phyloP scores from a whole-genome alignment of 2,888 invertebrate genomes.

The Hirtodrosophila alboralis region DNA sequence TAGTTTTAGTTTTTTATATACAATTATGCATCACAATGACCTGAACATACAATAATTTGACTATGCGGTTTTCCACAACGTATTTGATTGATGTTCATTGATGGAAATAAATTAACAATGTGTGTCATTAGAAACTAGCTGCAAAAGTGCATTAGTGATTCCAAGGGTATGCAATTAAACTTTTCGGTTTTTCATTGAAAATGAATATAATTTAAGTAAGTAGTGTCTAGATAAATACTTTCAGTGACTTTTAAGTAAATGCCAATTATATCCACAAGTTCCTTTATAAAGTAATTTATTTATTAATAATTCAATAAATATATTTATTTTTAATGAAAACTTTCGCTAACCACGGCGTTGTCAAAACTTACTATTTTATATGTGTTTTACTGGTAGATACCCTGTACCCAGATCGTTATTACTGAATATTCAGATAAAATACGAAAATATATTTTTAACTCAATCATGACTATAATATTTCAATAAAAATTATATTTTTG shows the following conservation, averaged over 20 bases:
- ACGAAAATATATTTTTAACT: too few relatives aligned
- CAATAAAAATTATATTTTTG: too few relatives aligned
- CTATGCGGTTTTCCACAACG: too few relatives aligned
- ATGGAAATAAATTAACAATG: too few relatives aligned
- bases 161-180: background rate
- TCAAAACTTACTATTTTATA: background rate
- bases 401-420: background rate
- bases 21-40: too few relatives aligned
- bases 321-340: conserved; percentile 14
- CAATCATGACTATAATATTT: too few relatives aligned
- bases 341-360: conserved; percentile 1
- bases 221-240: conserved; percentile 11
- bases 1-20: too few relatives aligned
- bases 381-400: too few relatives aligned
- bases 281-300: background rate
- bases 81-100: too few relatives aligned
- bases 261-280: background rate
- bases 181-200: conserved; percentile 6
- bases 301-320: conserved; percentile 48
- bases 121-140: too few relatives aligned
- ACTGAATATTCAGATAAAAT: too few relatives aligned
- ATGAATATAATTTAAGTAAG: conserved; percentile 7
- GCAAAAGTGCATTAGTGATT: background rate
- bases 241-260: background rate
- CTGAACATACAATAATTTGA: too few relatives aligned